phyloP scores from a whole-genome alignment of 2,113 vertebrate species.

The Antigone vipio region DNA sequence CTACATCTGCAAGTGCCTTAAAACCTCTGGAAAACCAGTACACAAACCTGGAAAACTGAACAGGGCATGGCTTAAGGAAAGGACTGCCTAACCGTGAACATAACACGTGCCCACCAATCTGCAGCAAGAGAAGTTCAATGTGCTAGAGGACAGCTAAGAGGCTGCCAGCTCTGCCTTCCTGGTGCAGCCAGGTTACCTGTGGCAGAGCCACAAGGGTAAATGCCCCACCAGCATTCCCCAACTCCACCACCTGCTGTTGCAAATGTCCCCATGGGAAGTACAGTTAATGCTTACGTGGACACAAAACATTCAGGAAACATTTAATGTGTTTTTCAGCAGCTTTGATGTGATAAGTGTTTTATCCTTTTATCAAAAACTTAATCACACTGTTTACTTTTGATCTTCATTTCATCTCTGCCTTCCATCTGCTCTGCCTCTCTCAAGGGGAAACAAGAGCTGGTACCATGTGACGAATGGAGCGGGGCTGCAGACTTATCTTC shows the following conservation, averaged over 20 bases:
- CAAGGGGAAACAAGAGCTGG: constrained; percentile 18
- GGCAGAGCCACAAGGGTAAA: not conserved
- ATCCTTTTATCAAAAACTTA: constrained; percentile 60
- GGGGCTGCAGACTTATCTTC: not conserved
- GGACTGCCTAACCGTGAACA: not conserved
- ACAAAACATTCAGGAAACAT: not conserved
- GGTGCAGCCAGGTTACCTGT: not conserved
- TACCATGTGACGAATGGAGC: not conserved
- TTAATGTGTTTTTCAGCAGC: not conserved
- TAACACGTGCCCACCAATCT: accelerated
- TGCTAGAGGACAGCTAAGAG: not conserved
- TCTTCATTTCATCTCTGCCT: constrained; percentile 59
- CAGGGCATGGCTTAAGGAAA: not conserved
- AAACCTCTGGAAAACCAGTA: not conserved
- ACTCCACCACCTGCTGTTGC: not conserved
- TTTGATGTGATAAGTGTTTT: constrained; percentile 63
- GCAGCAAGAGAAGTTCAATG: not conserved
- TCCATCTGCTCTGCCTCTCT: constrained; percentile 56
- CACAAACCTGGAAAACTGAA: not conserved
- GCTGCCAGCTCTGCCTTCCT: not conserved
- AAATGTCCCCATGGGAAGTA: not conserved
- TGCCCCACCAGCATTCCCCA: not conserved
- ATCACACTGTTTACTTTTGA: constrained; percentile 61
- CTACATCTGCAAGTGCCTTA: not conserved
- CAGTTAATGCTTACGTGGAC: not conserved